Conservation (phyloP, 1,140 invertebrate genomes). For the Harpegnathos saltator region DNA sequence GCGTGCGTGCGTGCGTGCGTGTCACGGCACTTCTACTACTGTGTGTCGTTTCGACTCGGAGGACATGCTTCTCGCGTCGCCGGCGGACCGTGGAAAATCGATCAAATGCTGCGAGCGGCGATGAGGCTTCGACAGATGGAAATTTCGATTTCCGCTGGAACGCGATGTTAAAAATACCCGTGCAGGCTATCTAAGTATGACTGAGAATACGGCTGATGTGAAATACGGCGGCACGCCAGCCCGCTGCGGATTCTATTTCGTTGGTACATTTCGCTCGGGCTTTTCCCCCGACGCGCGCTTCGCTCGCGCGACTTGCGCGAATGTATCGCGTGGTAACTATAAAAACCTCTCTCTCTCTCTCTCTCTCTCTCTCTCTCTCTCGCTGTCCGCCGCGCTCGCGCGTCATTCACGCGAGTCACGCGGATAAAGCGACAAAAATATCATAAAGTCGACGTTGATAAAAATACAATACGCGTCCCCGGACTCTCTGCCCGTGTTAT, state of each 20-base stretch:
- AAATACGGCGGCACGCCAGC: conserved; percentile 46
- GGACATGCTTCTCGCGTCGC: not conserved
- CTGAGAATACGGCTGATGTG: conserved; percentile 43
- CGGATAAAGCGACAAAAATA: conserved; percentile 54
- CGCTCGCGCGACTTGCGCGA: not conserved
- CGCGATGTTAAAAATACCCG: conserved; percentile 43
- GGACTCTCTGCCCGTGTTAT: not conserved
- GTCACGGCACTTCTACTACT: too few relatives aligned
- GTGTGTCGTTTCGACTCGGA: not conserved
- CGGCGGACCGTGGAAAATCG: conserved; percentile 22
- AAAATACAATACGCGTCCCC: conserved; percentile 26
- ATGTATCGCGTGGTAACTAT: conserved; percentile 8
- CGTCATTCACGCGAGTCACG: conserved; percentile 21
- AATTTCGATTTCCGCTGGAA: conserved; percentile 26
- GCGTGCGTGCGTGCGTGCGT: too few relatives aligned
- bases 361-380: too few relatives aligned
- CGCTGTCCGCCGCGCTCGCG: too few relatives aligned
- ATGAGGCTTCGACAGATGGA: conserved; percentile 32
- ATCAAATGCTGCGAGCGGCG: conserved; percentile 27
- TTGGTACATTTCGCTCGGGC: conserved; percentile 30
- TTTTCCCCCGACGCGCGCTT: conserved; percentile 27
- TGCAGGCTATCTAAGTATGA: conserved; percentile 39
- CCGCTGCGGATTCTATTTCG: conserved; percentile 40
- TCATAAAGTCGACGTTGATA: conserved; percentile 43
- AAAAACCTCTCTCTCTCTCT: conserved; percentile 42